These are phyloP conservation scores for Nannobrachium achirus DNA, from an alignment of 2,113 vertebrate genomes.

Conservation along the genomic window DNA sequence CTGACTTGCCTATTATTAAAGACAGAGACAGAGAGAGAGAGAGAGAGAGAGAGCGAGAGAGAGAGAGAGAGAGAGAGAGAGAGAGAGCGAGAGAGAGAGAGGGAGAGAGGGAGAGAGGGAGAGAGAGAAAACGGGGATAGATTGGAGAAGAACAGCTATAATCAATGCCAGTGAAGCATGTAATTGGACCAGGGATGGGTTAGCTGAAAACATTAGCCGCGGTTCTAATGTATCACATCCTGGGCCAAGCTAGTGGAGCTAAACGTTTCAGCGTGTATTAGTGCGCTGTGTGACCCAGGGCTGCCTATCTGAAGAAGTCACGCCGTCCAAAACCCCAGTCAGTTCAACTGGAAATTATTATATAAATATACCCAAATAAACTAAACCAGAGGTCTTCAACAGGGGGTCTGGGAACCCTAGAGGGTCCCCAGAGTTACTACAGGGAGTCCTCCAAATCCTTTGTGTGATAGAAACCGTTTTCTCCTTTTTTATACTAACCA, in stretches of 20 bases:
- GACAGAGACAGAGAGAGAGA: constrained; percentile 90
- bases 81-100: constrained; percentile 90
- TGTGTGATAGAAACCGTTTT: too few species aligned
- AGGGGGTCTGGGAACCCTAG: too few species aligned
- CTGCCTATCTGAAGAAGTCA: constrained; percentile 40
- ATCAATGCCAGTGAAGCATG: constrained; percentile 99
- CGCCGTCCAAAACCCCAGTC: constrained; percentile 31
- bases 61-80: constrained; percentile 76
- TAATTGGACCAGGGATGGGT: constrained; percentile 97
- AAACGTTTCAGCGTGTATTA: constrained; percentile 66
- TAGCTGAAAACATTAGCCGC: constrained; percentile 95
- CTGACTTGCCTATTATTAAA: constrained; percentile 92
- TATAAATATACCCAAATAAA: too few species aligned
- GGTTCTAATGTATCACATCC: constrained; percentile 94
- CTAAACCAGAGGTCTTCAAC: too few species aligned
- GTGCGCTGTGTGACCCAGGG: constrained; percentile 12
- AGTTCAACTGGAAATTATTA: too few species aligned
- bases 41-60: constrained; percentile 78
- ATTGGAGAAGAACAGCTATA: constrained; percentile 96
- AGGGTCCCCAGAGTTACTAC: too few species aligned
- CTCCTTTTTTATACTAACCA: too few species aligned
- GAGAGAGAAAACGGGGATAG: constrained; percentile 86
- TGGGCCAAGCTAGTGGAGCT: constrained; percentile 73
- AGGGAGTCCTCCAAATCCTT: too few species aligned
- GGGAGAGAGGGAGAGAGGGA: constrained; percentile 88